A percentile compares a stretch with the other conserved stretches of the same genome.
These are phyloP conservation scores for Coleophora deauratella DNA, from an alignment of 2,888 invertebrate species.

Conservation along the genomic window DNA sequence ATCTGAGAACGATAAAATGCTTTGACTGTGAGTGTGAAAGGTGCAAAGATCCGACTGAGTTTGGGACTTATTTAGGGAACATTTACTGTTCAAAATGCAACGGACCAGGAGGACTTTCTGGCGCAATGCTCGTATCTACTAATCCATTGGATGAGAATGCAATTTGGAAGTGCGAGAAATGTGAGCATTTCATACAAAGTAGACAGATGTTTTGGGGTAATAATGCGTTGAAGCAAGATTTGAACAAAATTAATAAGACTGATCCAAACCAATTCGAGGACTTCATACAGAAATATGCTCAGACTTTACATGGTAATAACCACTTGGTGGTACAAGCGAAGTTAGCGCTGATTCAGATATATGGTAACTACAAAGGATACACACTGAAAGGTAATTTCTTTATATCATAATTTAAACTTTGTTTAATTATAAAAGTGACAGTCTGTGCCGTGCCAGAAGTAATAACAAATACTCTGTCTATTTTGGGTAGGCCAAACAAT, in stretches of 20 bases:
- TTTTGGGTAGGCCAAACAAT: too few species aligned
- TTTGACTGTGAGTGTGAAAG: constrained; percentile 80
- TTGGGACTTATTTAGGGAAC: constrained; percentile 77
- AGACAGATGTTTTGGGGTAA: constrained; percentile 77
- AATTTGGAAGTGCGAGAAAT: constrained; percentile 79
- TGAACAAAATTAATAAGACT: constrained; percentile 67
- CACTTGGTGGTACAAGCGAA: constrained; percentile 80
- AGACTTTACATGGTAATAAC: constrained; percentile 78
- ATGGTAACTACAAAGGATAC: constrained; percentile 76
- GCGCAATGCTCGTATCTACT: constrained; percentile 72
- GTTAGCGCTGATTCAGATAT: constrained; percentile 79
- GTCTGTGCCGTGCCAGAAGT: too few species aligned
- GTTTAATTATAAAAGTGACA: too few species aligned
- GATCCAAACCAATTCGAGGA: constrained; percentile 74
- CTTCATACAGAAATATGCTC: constrained; percentile 76
- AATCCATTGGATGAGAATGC: constrained; percentile 75
- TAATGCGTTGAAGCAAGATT: constrained; percentile 75
- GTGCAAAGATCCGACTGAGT: constrained; percentile 81
- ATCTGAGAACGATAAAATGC: constrained; percentile 76
- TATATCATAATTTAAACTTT: neutral
- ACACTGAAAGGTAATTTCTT: constrained; percentile 59
- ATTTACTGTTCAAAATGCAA: constrained; percentile 78
- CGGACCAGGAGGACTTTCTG: constrained; percentile 44
- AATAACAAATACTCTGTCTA: too few species aligned
- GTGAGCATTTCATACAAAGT: constrained; percentile 70